phyloP scores from a whole-genome alignment of 2,113 vertebrate genomes.

The Dunckerocampus dactyliophorus region DNA sequence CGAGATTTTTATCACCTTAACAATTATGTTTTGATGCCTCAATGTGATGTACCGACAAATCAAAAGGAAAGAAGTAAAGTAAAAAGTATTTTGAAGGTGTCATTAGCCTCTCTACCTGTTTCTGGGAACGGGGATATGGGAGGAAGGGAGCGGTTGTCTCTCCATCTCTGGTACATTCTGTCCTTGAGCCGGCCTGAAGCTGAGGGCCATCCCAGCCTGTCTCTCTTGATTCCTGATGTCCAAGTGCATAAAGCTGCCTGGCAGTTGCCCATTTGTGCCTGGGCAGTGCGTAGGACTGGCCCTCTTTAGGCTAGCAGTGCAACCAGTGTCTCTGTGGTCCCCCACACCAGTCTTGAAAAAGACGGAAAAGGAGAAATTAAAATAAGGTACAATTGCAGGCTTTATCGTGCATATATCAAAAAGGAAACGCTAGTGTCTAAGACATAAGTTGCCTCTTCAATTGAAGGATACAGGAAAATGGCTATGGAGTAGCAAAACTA shows the following conservation, averaged over 20 bases:
- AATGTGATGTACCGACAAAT: background rate
- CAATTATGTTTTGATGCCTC: background rate
- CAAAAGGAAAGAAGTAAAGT: background rate
- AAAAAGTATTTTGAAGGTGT: background rate
- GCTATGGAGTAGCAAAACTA: too few relatives aligned
- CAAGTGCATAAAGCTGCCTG: slow-evolving; percentile 63
- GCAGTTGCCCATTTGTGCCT: slow-evolving; percentile 56
- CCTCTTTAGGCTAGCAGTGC: slow-evolving; percentile 63
- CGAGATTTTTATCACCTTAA: background rate
- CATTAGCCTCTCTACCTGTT: slow-evolving; percentile 62
- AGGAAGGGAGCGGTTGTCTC: slow-evolving; percentile 54
- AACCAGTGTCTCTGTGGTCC: slow-evolving; percentile 59
- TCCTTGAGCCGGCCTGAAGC: slow-evolving; percentile 49
- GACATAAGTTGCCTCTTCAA: too few relatives aligned
- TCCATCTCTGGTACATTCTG: slow-evolving; percentile 47
- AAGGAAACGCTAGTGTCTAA: too few relatives aligned
- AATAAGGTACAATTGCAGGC: background rate
- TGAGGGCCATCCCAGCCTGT: slow-evolving; percentile 50
- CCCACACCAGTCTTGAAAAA: slow-evolving; percentile 52
- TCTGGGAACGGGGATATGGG: slow-evolving; percentile 76
- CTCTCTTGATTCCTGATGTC: slow-evolving; percentile 66
- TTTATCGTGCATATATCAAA: too few relatives aligned
- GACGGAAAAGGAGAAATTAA: background rate
- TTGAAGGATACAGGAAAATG: too few relatives aligned
- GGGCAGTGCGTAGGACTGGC: slow-evolving; percentile 65